Base-by-base conservation (phyloP, 2,888 invertebrate genomes). In the Harpagoxenus sublaevis region DNA sequence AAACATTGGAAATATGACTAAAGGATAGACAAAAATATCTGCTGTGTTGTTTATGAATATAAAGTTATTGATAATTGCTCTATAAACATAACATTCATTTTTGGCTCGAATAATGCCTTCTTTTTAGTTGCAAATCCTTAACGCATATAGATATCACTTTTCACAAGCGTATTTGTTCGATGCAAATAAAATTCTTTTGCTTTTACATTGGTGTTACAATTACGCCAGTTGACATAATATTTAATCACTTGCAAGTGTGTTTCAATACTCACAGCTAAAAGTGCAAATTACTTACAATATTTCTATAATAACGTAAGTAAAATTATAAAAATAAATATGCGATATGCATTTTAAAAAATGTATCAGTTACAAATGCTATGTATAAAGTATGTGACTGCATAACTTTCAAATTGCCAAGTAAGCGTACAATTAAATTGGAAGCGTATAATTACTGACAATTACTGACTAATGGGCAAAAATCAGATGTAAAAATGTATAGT, bases 1-100 rank as follows among this genome's bases (percentile, higher is more conserved):
- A 82, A 78, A 81, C 57, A 23, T 70, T 78, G n/a, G n/a, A 68
- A 57, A 63, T 63, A 60, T 82, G 51, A 84, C 28, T 39, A 66
- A 51, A 87, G 84, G 65, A 85, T 74, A 57, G 28, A 42, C 78
- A 81, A 87, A 86, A 85, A 87, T 84, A 88, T 87, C 89, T 90
- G 86, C 91, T 9, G 6, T 42, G 42, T 57, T 28, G 15, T 45
- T 87, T 87, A 88, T 86, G 86, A 86, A 88, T 87, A 70, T 66
- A 79, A 79, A 39, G 0, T 77, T 77, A 53, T 53, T n/a, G 15
- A 39, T 48, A 23, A 60, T 48, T 35, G 18, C 4, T 75, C 45
- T 31, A 63, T 28, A 31, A 39, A 73, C 35, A 5, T 65, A 70
- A 57, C 55, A 45, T 68, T 28, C 12, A 70, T 31, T 31, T 55